A percentile compares a stretch with the other conserved stretches of the same genome.
These are phyloP conservation scores for Choristoneura fumiferana DNA, from an alignment of 1,140 invertebrate species.

Conservation along the genomic window DNA sequence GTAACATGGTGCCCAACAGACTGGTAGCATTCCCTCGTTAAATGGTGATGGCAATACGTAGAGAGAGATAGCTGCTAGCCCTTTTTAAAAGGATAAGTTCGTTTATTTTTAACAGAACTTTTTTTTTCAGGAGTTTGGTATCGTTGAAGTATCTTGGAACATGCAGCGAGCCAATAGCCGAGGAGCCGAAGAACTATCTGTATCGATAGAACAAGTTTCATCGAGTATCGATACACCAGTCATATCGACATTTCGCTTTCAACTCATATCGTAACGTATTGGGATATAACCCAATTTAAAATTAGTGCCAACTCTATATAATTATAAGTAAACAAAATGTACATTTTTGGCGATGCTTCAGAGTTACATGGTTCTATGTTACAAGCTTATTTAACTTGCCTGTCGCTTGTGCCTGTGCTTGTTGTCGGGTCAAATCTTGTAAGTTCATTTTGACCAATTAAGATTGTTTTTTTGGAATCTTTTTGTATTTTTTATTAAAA, in stretches of 20 bases:
- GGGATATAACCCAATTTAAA: conserved; percentile 20
- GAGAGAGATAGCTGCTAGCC: no score
- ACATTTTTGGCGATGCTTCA: not conserved
- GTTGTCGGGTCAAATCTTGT: no score
- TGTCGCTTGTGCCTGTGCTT: no score
- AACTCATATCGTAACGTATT: conserved; percentile 17
- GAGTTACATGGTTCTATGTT: not conserved
- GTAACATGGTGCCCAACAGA: no score
- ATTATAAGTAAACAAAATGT: conserved; percentile 20
- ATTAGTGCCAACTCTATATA: conserved; percentile 43
- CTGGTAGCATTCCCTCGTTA: no score
- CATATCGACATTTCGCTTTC: conserved; percentile 31
- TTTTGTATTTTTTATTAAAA: no score
- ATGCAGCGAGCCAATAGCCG: conserved; percentile 71
- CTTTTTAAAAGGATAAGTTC: no score
- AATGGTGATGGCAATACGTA: no score
- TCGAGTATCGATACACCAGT: conserved; percentile 29
- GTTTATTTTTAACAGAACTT: conserved; percentile 11
- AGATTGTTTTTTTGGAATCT: no score
- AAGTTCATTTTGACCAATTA: no score
- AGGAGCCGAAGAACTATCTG: conserved; percentile 76
- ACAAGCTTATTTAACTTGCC: no score
- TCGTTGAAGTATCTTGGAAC: conserved; percentile 69
- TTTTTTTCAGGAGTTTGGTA: conserved; percentile 67
- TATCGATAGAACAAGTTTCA: conserved; percentile 55